Conservation (phyloP, 1,140 invertebrate genomes). For the Cydia amplana region DNA sequence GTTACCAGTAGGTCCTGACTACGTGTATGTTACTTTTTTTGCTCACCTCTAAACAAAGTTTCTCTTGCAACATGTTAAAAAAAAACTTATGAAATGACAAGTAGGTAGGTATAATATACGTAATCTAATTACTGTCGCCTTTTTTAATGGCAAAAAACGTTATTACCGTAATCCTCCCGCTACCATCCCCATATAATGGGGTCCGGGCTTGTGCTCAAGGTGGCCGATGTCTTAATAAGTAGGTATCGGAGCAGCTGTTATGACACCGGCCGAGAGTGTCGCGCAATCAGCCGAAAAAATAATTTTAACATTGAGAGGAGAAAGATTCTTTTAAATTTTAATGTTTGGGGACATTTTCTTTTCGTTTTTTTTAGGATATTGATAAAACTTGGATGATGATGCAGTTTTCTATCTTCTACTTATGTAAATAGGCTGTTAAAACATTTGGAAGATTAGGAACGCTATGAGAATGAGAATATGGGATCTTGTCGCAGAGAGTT, state of each 20-base stretch:
- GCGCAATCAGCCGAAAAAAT: slow-evolving; percentile 70
- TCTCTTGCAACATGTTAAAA: not conserved
- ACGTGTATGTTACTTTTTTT: no score
- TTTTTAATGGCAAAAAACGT: slow-evolving; percentile 26
- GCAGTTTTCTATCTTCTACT: no score
- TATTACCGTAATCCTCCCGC: slow-evolving; percentile 10
- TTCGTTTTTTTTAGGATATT: not conserved
- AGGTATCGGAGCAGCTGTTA: slow-evolving; percentile 77
- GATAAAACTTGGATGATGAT: no score
- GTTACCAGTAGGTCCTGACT: no score
- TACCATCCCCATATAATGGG: slow-evolving; percentile 49
- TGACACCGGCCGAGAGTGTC: slow-evolving; percentile 75
- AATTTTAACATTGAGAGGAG: slow-evolving; percentile 51
- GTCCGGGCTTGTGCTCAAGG: slow-evolving; percentile 47
- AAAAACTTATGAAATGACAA: slow-evolving; percentile 35
- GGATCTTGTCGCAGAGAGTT: no score
- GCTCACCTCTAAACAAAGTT: no score
- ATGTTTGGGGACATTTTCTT: not conserved
- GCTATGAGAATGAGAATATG: no score
- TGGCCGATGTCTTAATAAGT: slow-evolving; percentile 74
- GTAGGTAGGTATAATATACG: slow-evolving; percentile 42
- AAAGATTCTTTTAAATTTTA: not conserved
- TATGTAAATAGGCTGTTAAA: no score
- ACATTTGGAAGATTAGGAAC: no score
- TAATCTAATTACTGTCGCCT: slow-evolving; percentile 35